Conservation (phyloP, 1,140 invertebrate species). For the Bombus sylvicola region DNA sequence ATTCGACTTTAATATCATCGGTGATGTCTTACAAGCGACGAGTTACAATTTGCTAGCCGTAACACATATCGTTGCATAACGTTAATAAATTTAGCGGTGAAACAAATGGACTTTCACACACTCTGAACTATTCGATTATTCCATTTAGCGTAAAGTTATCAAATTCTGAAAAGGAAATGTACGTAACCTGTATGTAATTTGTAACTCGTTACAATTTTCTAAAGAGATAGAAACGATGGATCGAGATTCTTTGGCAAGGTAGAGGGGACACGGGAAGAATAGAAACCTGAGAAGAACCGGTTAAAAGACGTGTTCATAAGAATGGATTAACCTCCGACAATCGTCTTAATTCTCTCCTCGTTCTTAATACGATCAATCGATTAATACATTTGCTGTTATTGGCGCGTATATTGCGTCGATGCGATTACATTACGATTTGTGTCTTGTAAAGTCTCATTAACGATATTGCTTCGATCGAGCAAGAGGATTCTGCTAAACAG, state of each 20-base stretch:
- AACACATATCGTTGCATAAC: too few relatives aligned
- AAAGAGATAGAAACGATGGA: background rate
- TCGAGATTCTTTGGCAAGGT: background rate
- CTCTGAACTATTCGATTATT: too few relatives aligned
- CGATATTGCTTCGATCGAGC: background rate
- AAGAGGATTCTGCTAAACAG: background rate
- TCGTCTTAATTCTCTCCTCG: background rate
- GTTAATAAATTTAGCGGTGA: too few relatives aligned
- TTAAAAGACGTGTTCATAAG: background rate
- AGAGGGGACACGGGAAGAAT: background rate
- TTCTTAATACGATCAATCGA: background rate
- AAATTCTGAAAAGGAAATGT: too few relatives aligned
- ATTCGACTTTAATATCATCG: too few relatives aligned
- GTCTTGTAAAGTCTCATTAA: background rate
- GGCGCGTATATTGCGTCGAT: background rate
- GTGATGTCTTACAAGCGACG: too few relatives aligned
- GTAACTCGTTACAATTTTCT: too few relatives aligned
- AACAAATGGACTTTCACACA: too few relatives aligned
- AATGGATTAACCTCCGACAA: background rate
- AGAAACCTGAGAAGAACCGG: background rate
- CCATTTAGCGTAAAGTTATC: too few relatives aligned
- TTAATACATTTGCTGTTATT: background rate
- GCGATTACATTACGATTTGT: background rate
- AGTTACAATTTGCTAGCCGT: too few relatives aligned
- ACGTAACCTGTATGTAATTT: too few relatives aligned